phyloP scores from a whole-genome alignment of 2,797 vertebrate species.

The Schizopygopsis malacanthus region DNA sequence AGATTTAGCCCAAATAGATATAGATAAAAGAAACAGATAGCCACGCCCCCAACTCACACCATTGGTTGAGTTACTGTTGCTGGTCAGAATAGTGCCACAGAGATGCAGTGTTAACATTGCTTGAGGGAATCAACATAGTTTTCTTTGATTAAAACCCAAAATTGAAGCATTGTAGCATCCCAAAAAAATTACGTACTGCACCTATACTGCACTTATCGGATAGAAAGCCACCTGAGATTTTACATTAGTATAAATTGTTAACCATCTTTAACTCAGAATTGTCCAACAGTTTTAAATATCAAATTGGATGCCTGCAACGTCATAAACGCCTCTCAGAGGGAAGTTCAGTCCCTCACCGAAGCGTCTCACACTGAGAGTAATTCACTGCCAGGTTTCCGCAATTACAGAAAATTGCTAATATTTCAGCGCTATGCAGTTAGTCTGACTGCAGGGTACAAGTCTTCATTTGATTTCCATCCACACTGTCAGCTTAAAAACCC shows the following conservation, averaged over 20 bases:
- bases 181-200: background rate
- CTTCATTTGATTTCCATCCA: slow-evolving; percentile 47
- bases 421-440: slow-evolving; percentile 51
- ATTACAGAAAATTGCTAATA: slow-evolving; percentile 57
- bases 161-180: background rate
- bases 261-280: background rate
- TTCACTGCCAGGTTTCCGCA: slow-evolving; percentile 48
- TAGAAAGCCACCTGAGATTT: background rate
- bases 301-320: slow-evolving; percentile 35
- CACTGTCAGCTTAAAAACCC: slow-evolving; percentile 41
- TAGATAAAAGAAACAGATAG: background rate
- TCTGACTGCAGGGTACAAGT: slow-evolving; percentile 44
- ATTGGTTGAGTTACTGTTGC: background rate
- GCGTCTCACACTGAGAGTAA: slow-evolving; percentile 36
- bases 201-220: background rate
- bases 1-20: background rate
- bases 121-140: background rate
- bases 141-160: background rate
- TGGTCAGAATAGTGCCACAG: background rate
- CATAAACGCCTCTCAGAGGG: slow-evolving; percentile 37
- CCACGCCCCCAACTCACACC: background rate
- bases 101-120: background rate
- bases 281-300: background rate
- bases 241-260: background rate
- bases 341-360: slow-evolving; percentile 41